Base-by-base conservation (phyloP, 30 jellyfish, hydroid and myxozoan genomes). In the Turritopsis dohrnii region DNA sequence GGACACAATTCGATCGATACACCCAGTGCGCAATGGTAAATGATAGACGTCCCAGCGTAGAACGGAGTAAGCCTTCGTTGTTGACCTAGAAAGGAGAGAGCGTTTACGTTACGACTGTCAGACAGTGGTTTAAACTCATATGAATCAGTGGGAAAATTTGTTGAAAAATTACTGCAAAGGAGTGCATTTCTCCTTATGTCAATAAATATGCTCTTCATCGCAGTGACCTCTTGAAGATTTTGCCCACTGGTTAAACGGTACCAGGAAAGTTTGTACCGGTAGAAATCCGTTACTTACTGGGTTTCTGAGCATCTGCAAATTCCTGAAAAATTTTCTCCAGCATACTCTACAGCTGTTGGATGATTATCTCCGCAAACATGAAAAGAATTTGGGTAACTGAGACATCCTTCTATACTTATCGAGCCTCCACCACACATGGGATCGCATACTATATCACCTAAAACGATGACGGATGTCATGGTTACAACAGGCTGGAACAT, bases 401-500 rank as follows among this genome's bases (percentile, higher is more conserved):
- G 60, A 21, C 85, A 90, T 18, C 95, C 96, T 80, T 92, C 98
- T 22, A 92, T 41, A 66, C 91, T 77, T 21, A 92, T 92, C 1
- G 98, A 86, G 41, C 93, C 98, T 7, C 96, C 92, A 20, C 98
- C 98, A 85, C 98, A 92, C 98, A 92, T 88, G 20, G 98, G 98
- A 66, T 92, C 98, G 77, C 98, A 92, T 8, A 92, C 84, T 7
- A 92, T 79, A 79, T 92, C 98, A 84, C 96, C 97, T 91, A 71
- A 13, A 83, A 81, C 19, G 25, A 4, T 17, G 16, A 75, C 17
- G n/a, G 83, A 1, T n/a, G n/a, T n/a, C n/a, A n/a, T n/a, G n/a
- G n/a, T n/a, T n/a, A n/a, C n/a, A n/a, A n/a, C n/a, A n/a, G n/a
- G n/a, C n/a, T n/a, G n/a, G n/a, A n/a, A n/a, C n/a, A n/a, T n/a